These are phyloP conservation scores for Stenodema calcarata DNA, from an alignment of 2,888 invertebrate genomes.

Conservation along the genomic window DNA sequence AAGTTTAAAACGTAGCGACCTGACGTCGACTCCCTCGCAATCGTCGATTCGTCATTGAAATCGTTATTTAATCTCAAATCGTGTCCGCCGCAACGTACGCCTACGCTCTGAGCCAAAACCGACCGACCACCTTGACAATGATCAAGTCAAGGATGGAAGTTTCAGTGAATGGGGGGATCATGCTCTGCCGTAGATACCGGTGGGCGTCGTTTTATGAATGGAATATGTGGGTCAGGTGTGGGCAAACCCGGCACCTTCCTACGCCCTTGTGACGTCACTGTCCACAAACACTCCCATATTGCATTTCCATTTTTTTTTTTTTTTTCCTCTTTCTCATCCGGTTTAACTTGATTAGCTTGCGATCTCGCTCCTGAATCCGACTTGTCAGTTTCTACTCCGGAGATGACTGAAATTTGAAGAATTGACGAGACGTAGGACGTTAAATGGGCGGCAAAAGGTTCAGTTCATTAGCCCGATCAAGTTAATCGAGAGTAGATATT, in stretches of 20 bases:
- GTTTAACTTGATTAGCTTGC: background rate
- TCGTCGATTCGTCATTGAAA: too few species aligned
- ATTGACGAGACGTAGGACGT: background rate
- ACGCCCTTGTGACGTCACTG: slow-evolving; percentile 9
- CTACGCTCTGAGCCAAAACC: background rate
- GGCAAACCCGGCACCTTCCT: slow-evolving; percentile 21
- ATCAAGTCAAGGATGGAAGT: background rate
- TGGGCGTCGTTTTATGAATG: slow-evolving; percentile 41
- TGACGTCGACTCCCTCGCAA: too few species aligned
- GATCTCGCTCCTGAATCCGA: background rate
- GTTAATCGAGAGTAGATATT: too few species aligned
- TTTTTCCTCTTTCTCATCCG: background rate
- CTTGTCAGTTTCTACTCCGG: background rate
- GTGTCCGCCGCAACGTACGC: background rate
- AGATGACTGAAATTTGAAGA: background rate
- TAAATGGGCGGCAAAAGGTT: too few species aligned
- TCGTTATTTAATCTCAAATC: too few species aligned
- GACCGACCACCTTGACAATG: slow-evolving; percentile 25
- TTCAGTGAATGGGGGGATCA: slow-evolving; percentile 22
- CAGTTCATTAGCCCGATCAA: too few species aligned
- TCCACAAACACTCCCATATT: background rate
- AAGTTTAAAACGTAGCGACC: background rate
- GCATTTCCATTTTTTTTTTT: background rate
- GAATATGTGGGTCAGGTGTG: slow-evolving; percentile 41
- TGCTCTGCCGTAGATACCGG: slow-evolving; percentile 6